These are phyloP conservation scores for Darevskia nairensis DNA, from an alignment of 2,797 vertebrate species.

Conservation along the genomic window DNA sequence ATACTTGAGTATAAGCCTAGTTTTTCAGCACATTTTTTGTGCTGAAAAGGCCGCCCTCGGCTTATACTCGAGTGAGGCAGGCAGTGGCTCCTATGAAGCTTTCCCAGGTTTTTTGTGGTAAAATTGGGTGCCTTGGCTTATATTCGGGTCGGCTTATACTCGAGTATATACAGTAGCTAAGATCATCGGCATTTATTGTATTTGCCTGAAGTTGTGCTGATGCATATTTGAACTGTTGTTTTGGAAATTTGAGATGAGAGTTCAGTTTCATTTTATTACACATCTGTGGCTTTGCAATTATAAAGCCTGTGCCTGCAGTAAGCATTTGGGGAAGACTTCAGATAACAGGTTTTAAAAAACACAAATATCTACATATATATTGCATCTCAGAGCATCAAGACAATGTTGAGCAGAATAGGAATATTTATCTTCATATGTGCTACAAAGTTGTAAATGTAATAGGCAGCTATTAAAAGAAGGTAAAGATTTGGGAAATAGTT, in stretches of 20 bases:
- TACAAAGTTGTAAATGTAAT: not conserved
- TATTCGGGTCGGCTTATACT: too few relatives aligned
- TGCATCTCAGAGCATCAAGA: not conserved
- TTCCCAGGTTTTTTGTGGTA: too few relatives aligned
- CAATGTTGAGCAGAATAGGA: not conserved
- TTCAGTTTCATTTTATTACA: conserved; percentile 53
- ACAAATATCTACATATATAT: not conserved
- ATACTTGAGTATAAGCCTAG: too few relatives aligned
- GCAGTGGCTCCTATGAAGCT: too few relatives aligned
- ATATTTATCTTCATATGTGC: not conserved
- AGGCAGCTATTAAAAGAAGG: not conserved
- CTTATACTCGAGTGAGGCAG: too few relatives aligned
- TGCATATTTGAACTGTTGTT: conserved; percentile 47
- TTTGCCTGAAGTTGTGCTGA: conserved; percentile 46
- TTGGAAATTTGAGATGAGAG: conserved; percentile 45
- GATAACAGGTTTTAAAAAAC: not conserved
- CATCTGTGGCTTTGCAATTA: conserved; percentile 42
- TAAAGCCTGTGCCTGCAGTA: conserved; percentile 39
- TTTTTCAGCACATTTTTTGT: too few relatives aligned
- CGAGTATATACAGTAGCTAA: too few relatives aligned
- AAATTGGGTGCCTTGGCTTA: too few relatives aligned
- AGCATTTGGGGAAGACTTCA: conserved; percentile 30
- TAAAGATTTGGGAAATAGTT: not conserved
- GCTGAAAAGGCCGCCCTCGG: too few relatives aligned
- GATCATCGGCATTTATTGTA: conserved; percentile 42